These are phyloP conservation scores for Leptopilina syphax DNA, from an alignment of 2,888 invertebrate species.

Conservation along the genomic window DNA sequence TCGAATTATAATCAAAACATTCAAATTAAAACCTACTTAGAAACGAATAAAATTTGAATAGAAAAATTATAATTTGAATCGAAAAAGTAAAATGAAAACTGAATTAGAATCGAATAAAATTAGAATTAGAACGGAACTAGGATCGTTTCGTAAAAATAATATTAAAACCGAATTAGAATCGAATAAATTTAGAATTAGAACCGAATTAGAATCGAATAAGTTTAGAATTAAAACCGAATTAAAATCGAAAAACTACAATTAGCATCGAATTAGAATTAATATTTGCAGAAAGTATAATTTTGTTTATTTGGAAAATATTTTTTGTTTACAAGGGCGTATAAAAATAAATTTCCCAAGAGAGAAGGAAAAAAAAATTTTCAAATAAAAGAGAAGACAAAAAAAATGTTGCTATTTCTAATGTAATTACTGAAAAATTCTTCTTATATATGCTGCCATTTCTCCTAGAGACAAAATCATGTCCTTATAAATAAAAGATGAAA, in stretches of 20 bases:
- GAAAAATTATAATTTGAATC: not conserved
- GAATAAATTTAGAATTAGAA: no score
- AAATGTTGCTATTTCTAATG: constrained; percentile 24
- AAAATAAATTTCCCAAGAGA: constrained; percentile 1
- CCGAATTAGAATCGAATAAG: no score
- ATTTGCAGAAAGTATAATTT: not conserved
- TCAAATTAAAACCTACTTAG: no score
- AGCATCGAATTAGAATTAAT: no score
- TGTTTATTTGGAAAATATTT: not conserved
- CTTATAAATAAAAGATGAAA: not conserved
- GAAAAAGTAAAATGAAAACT: not conserved
- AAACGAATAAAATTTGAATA: no score
- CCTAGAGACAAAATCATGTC: not conserved
- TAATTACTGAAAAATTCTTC: not conserved
- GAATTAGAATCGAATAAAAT: no score
- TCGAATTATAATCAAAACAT: not conserved
- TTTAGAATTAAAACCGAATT: no score
- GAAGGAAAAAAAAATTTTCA: not conserved
- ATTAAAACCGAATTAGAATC: no score
- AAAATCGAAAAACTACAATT: no score
- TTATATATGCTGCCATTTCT: constrained; percentile 13
- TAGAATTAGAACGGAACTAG: no score
- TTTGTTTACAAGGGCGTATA: not conserved
- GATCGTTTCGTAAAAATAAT: no score
- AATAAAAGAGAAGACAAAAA: not conserved